Base-by-base conservation (phyloP, 2,113 vertebrate genomes). In the Tautogolabrus adspersus region DNA sequence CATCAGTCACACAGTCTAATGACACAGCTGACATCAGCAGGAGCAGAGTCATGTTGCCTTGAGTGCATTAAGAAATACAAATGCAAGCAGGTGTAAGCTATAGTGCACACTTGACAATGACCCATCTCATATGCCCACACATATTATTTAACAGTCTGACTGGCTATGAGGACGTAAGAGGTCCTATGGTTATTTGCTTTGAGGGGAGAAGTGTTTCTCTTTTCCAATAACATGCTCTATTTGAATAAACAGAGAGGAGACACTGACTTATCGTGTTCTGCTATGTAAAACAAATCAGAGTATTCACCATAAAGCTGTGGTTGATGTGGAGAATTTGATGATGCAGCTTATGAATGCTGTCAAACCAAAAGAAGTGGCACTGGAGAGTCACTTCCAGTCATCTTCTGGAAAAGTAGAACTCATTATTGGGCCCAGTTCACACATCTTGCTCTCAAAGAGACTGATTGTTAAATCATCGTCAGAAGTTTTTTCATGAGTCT, bases 11-110 rank as follows among this genome's bases (percentile, higher is more conserved):
- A 13, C 70, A 63, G 77, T 68, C 38, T 12, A 57, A 84, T 59
- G 59, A 85, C 42, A 64, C 42, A 64, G 82, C 88, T 87, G 88
- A 88, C 90, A 84, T 85, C 79, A 85, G 86, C 23, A 13, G 72
- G 60, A 90, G 70, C 56, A 0, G 73, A 52, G 81, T 70, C 55
- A 54, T 42, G 69, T 72, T 71, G 72, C 75, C 56, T 46, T 38
- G 23, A 88, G 83, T 83, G 72, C 86, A 72, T 72, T 86, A 84
- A 77, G 22, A 40, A 67, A 77, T 26, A 85, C 85, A 87, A 83
- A 82, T 62, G 79, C 59, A 69, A 80, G 75, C 74, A 81, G 64
- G 73, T 86, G 88, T 91, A 81, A 72, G 70, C 78, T 47, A 42
- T 74, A 62, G 84, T 56, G 78, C 40, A 8, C 73, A 70, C 66